A percentile compares a stretch with the other conserved stretches of the same genome.
phyloP scores from a whole-genome alignment of 2,888 invertebrate species.

The Microchrysa polita region DNA sequence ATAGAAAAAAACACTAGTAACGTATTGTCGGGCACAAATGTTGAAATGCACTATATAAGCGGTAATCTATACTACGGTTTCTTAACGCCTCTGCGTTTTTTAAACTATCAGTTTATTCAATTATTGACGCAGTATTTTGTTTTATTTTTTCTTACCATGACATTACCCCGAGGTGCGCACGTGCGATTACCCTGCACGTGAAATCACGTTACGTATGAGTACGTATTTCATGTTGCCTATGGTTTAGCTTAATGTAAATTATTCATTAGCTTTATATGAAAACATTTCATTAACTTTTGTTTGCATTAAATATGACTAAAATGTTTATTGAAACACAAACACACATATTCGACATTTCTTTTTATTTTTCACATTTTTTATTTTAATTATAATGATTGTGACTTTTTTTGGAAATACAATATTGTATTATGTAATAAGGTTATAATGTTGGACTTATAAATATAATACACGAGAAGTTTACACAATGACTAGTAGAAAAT shows the following conservation, averaged over 20 bases:
- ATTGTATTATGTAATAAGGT: background rate
- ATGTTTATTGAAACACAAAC: background rate
- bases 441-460: conserved; percentile 30
- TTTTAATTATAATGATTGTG: too few species aligned
- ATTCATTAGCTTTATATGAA: conserved; percentile 6
- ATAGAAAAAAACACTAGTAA: too few species aligned
- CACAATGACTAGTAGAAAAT: conserved; percentile 41
- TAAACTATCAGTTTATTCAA: too few species aligned
- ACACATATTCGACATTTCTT: background rate
- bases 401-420: conserved; percentile 18
- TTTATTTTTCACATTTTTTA: background rate
- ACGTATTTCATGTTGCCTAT: conserved; percentile 17
- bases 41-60: too few species aligned
- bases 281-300: background rate
- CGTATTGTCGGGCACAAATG: too few species aligned
- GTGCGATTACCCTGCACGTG: too few species aligned
- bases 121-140: too few species aligned
- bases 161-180: too few species aligned
- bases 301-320: background rate
- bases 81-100: too few species aligned
- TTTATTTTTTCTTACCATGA: too few species aligned
- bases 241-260: conserved; percentile 10
- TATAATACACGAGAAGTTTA: conserved; percentile 14
- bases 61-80: too few species aligned
- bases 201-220: background rate